phyloP scores from a whole-genome alignment of 1,140 invertebrate genomes.

The Lordiphosa collinella region DNA sequence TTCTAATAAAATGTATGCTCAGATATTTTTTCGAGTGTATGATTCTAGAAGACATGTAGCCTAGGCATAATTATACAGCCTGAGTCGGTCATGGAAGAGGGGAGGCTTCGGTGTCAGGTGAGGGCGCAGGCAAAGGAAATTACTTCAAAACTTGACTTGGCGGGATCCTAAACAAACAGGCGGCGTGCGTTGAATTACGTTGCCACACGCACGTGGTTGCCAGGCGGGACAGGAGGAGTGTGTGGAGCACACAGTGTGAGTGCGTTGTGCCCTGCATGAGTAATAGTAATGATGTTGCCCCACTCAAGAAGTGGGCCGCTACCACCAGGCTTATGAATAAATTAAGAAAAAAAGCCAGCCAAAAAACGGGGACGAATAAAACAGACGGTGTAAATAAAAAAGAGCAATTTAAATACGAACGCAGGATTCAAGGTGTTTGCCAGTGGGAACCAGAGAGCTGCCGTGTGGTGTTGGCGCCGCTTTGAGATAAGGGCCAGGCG shows the following conservation, averaged over 20 bases:
- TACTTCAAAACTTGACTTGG: slow-evolving; percentile 41
- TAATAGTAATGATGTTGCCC: slow-evolving; percentile 75
- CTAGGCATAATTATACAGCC: slow-evolving; percentile 50
- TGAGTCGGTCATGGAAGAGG: slow-evolving; percentile 35
- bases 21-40: slow-evolving; percentile 11
- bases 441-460: not conserved
- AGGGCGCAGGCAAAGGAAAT: slow-evolving; percentile 36
- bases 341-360: slow-evolving; percentile 52
- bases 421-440: slow-evolving; percentile 5
- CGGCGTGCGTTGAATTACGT: slow-evolving; percentile 66
- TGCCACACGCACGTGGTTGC: slow-evolving; percentile 62
- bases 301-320: slow-evolving; percentile 54
- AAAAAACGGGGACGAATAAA: slow-evolving; percentile 51
- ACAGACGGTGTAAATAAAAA: slow-evolving; percentile 63
- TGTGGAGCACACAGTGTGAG: slow-evolving; percentile 6
- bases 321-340: slow-evolving; percentile 73
- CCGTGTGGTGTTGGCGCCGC: slow-evolving; percentile 11
- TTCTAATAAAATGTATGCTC: not conserved
- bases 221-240: slow-evolving; percentile 14
- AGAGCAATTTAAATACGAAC: slow-evolving; percentile 61
- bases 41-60: not conserved
- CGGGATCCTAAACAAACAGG: slow-evolving; percentile 65
- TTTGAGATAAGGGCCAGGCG: slow-evolving; percentile 39
- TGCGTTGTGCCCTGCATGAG: slow-evolving; percentile 54
- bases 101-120: not conserved